A percentile compares a stretch with the other conserved stretches of the same genome.
phyloP scores from a whole-genome alignment of 2,797 vertebrate genomes.

The Danionella dracula region DNA sequence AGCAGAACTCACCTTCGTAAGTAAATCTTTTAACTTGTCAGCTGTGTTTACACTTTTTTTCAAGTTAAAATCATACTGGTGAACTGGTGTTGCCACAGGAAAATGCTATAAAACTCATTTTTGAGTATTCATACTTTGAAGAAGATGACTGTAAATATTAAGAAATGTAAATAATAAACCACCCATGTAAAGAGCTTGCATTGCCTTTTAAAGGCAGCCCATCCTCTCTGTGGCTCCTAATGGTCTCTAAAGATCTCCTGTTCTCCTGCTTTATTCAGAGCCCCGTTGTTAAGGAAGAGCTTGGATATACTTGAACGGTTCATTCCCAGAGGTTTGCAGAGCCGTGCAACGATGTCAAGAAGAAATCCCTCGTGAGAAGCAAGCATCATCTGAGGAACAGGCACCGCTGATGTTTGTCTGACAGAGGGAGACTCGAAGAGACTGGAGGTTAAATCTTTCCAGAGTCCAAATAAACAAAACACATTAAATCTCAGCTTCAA shows the following conservation, averaged over 20 bases:
- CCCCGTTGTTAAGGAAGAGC: slow-evolving; percentile 58
- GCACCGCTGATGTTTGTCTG: background rate
- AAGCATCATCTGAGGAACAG: slow-evolving; percentile 16
- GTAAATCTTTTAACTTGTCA: no score
- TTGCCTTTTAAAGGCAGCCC: background rate
- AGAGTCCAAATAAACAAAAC: no score
- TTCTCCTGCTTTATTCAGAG: background rate
- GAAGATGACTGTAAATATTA: no score
- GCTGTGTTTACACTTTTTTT: no score
- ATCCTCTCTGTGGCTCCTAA: background rate
- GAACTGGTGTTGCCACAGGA: no score
- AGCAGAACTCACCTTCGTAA: no score
- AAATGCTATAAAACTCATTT: no score
- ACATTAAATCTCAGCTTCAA: no score
- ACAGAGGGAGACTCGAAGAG: no score
- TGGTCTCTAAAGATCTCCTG: background rate
- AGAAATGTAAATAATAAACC: background rate
- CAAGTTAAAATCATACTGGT: no score
- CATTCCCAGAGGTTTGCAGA: slow-evolving; percentile 46
- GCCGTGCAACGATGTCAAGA: slow-evolving; percentile 6
- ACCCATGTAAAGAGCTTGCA: background rate
- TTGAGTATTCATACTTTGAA: no score
- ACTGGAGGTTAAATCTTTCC: no score
- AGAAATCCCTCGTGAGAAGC: slow-evolving; percentile 35
- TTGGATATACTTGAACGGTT: slow-evolving; percentile 51